A percentile compares a stretch with the other conserved stretches of the same genome.
Conservation (phyloP, 2,113 vertebrate genomes). For the Cricetomys ansorgei region DNA sequence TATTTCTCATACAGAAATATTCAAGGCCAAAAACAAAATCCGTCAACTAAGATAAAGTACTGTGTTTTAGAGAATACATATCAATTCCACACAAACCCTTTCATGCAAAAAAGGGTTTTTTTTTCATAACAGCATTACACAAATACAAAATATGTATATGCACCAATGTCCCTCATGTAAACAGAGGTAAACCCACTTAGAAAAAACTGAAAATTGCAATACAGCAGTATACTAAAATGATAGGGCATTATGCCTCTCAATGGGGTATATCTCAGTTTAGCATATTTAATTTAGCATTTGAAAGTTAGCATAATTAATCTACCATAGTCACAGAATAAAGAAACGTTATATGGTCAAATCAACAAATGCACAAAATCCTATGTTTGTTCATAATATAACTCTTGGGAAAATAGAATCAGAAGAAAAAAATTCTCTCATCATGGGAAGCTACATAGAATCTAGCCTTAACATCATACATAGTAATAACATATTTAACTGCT, state of each 20-base stretch:
- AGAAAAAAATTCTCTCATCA: neutral
- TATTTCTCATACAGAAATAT: neutral
- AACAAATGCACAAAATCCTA: neutral
- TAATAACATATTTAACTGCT: neutral
- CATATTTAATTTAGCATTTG: neutral
- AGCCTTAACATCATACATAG: neutral
- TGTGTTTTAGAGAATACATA: constrained; percentile 24
- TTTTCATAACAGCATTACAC: neutral
- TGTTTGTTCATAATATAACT: neutral
- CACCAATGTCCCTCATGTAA: neutral
- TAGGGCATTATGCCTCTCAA: neutral
- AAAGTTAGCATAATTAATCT: neutral
- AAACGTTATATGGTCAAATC: neutral
- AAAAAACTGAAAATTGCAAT: constrained; percentile 22
- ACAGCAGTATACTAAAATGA: neutral
- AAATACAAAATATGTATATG: neutral
- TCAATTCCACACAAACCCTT: neutral
- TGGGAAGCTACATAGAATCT: neutral
- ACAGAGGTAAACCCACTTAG: neutral
- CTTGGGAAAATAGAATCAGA: neutral
- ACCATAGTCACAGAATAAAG: neutral
- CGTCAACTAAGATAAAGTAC: neutral
- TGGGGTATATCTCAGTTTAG: neutral
- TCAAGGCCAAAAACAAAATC: neutral
- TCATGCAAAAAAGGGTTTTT: neutral